Base-by-base conservation (phyloP, 1,140 invertebrate genomes). In the Drosophila serrata region DNA sequence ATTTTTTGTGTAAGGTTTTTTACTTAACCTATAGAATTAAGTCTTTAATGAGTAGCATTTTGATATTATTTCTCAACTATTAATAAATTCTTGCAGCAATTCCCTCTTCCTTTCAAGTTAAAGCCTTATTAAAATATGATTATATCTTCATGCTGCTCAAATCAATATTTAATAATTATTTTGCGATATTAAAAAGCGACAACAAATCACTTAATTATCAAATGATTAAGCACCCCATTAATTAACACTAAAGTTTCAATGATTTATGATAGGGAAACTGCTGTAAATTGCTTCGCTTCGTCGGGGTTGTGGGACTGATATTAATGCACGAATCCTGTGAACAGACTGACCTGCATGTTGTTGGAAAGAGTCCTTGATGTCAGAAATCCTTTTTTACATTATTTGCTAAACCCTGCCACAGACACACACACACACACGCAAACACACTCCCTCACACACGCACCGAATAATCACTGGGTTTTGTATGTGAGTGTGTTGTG, bases 311-410 rank as follows among this genome's bases (percentile, higher is more conserved):
- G 43, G 35, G 29, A 37, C 27, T 56, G 37, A 46, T 46, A 67
- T 64, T 77, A 77, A 63, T 65, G 56, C 43, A 61, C 39, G 39
- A 57, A 46, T 24, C 51, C 49, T 56, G 58, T 51, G 42, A 51
- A 37, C 24, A 35, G 12, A 29, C 35, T 40, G 29, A 64, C 48
- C 45, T 65, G 37, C 62, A 53, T 64, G 61, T 53, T 15, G 55
- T 43, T 37, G 9, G 63, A 39, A 33, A 24, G 42, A 51, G 56
- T 59, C 78, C 65, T 78, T 57, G 77, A 85, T 85, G 81, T 63
- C 65, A 56, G 67, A 81, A 40, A 29, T 64, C 49, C 65, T 62
- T 87, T 74, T 81, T 37, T 60, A 82, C 69, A 64, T 86, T 82
- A 60, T 78, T 79, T 79, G 79, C 84, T 73, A 59, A 64, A 62